phyloP scores from a whole-genome alignment of 2,113 vertebrate species.

The Rhagologus leucostigma region DNA sequence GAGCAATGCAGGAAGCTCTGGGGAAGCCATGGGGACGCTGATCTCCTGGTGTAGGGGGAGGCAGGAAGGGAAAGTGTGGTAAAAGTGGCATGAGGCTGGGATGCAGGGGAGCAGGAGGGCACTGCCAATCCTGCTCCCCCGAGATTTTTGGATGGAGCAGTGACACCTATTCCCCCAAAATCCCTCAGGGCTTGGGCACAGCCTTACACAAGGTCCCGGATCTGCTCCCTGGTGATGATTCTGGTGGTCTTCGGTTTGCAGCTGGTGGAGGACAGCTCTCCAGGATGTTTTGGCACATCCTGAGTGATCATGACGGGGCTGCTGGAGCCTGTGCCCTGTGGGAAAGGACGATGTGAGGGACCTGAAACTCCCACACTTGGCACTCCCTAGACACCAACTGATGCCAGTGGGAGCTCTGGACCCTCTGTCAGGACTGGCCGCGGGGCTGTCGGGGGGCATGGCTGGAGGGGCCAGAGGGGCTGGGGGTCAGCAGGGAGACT shows the following conservation, averaged over 20 bases:
- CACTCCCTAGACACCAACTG: background rate
- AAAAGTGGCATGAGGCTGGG: background rate
- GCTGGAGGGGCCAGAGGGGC: background rate
- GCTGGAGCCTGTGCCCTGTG: background rate
- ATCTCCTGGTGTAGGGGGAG: background rate
- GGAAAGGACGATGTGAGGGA: background rate
- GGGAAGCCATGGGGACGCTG: background rate
- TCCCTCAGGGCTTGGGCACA: background rate
- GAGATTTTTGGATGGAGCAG: background rate
- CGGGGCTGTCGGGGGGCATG: no score
- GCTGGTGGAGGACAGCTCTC: background rate
- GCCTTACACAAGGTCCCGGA: slow-evolving; percentile 79
- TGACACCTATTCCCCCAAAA: background rate
- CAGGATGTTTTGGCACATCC: background rate
- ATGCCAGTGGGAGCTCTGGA: background rate
- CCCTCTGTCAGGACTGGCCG: no score
- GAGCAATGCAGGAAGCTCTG: background rate
- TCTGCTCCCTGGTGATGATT: slow-evolving; percentile 79
- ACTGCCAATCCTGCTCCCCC: background rate
- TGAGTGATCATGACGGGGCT: slow-evolving; percentile 34
- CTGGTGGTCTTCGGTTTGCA: slow-evolving; percentile 68
- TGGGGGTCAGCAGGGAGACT: background rate
- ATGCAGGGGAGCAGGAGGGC: background rate
- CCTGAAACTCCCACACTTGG: no score
- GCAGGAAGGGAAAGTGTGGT: background rate